These are phyloP conservation scores for human (Homo sapiens) DNA, from an alignment of 2,113 vertebrate species.

Conservation along the genomic window GRCh38 chr5:160753501-160754000, in stretches of 20 bases:
- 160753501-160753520: constrained; percentile 26
- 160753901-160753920: background rate
- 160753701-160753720: background rate
- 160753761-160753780: background rate
- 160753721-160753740: background rate
- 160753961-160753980: background rate
- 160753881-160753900: background rate
- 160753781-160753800: background rate
- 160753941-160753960: background rate
- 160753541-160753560: background rate
- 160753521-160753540: background rate
- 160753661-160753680: background rate
- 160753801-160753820: background rate
- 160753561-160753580: background rate
- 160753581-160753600: background rate
- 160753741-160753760: background rate
- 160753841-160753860: background rate
- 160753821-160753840: background rate
- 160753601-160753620: background rate
- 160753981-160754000: background rate
- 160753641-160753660: background rate
- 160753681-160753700: background rate
- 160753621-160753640: background rate
- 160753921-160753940: background rate
- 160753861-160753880: background rate